These are phyloP conservation scores for Nanger granti DNA, from an alignment of 2,113 vertebrate genomes.

Conservation along the genomic window DNA sequence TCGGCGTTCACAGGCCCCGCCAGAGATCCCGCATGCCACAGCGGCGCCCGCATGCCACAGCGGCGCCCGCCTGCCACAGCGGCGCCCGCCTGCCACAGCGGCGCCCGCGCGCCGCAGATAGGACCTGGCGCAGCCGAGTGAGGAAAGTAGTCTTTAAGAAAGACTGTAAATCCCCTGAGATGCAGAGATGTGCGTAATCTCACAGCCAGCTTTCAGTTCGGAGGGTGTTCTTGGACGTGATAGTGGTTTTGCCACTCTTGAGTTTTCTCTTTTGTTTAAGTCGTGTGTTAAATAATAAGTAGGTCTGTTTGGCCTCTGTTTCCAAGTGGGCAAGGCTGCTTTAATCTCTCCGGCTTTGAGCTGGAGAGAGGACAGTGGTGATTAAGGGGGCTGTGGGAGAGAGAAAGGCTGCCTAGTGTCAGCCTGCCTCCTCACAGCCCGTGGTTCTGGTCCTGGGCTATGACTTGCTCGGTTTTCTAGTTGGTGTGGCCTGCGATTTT, in stretches of 20 bases:
- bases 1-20: not conserved
- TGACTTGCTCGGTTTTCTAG: not conserved
- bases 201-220: not conserved
- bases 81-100: not conserved
- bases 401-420: not conserved
- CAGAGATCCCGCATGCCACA: accelerated
- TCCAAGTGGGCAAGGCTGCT: not conserved
- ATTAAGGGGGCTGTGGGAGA: not conserved
- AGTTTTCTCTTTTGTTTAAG: not conserved
- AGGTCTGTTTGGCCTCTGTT: not conserved
- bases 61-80: too few species aligned
- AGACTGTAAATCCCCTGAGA: not conserved
- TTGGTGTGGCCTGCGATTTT: not conserved
- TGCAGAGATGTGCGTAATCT: not conserved
- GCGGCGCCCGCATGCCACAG: too few species aligned
- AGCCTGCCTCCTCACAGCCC: not conserved
- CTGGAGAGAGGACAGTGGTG: not conserved
- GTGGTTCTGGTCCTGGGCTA: not conserved
- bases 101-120: not conserved
- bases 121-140: not conserved
- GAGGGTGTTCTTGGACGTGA: not conserved
- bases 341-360: conserved; percentile 9
- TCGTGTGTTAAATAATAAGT: not conserved
- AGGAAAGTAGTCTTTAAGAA: not conserved
- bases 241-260: not conserved